A percentile compares a stretch with the other conserved stretches of the same genome.
Evolutionary conservation across 64 coral and sea anemone species (phyloP).

Genomic region (Exaiptasia diaphana): DNA sequence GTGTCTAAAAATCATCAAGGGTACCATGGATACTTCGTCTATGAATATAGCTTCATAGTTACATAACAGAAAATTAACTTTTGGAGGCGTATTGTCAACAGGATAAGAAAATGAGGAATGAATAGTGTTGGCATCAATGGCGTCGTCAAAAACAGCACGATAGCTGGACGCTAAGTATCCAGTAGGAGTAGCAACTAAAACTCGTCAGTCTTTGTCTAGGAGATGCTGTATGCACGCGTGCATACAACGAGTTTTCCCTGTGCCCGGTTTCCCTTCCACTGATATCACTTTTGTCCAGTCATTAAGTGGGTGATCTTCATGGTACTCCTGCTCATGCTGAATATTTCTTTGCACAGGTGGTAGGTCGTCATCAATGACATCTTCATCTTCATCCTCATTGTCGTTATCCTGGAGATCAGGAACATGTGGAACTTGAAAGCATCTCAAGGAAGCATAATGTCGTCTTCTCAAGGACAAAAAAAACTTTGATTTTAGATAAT

Average conservation of each 20-base stretch:
- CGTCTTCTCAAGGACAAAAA: neutral
- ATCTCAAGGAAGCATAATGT: neutral
- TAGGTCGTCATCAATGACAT: neutral
- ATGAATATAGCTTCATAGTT: conserved; percentile 10
- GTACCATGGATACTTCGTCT: neutral
- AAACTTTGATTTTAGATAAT: too few species aligned
- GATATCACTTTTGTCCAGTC: neutral
- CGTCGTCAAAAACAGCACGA: neutral
- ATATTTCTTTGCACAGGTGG: neutral
- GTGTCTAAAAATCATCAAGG: neutral
- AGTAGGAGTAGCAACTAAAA: neutral
- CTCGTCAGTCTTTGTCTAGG: neutral
- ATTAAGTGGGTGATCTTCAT: neutral
- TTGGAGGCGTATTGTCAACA: neutral
- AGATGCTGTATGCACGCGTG: neutral
- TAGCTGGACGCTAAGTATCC: neutral
- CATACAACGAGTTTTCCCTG: conserved; percentile 9
- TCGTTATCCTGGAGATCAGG: neutral
- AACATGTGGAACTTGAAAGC: neutral
- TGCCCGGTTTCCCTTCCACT: conserved; percentile 13
- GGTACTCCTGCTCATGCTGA: neutral
- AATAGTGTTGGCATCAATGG: neutral
- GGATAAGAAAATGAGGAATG: conserved; percentile 8
- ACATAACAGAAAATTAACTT: neutral
- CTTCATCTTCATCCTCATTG: neutral